A percentile compares a stretch with the other conserved stretches of the same genome.
These are phyloP conservation scores for Probosciger aterrimus DNA, from an alignment of 2,113 vertebrate genomes.

Conservation along the genomic window DNA sequence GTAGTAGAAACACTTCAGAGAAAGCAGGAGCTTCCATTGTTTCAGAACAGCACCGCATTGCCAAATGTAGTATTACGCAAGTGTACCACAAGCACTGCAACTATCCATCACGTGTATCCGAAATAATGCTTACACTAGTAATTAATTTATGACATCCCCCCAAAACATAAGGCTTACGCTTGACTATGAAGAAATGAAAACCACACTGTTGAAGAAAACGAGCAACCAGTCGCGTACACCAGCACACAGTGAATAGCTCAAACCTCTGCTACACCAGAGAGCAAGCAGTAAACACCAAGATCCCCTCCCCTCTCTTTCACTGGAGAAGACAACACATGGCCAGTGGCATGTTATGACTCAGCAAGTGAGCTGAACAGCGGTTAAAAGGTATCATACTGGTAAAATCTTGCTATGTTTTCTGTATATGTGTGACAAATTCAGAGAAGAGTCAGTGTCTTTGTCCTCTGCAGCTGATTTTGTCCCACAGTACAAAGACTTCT, in stretches of 20 bases:
- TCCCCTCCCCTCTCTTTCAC: background rate
- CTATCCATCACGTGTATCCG: background rate
- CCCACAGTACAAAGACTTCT: background rate
- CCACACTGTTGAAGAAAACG: background rate
- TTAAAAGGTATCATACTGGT: background rate
- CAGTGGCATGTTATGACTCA: background rate
- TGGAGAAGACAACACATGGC: background rate
- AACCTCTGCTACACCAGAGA: background rate
- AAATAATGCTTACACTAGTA: background rate
- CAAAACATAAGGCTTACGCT: background rate
- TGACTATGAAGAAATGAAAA: slow-evolving; percentile 3
- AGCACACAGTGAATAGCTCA: background rate
- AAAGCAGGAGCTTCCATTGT: slow-evolving; percentile 27
- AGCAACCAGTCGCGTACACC: fast-evolving
- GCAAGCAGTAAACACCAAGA: background rate
- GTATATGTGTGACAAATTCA: background rate
- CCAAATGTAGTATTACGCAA: slow-evolving; percentile 35
- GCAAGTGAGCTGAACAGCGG: background rate
- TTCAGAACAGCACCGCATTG: slow-evolving; percentile 24
- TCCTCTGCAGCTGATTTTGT: background rate
- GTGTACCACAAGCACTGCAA: background rate
- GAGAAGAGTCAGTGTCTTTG: background rate
- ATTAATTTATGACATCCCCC: background rate
- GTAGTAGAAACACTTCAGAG: background rate
- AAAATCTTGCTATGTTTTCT: background rate